phyloP scores from a whole-genome alignment of 2,113 vertebrate genomes.

The Rissa tridactyla region DNA sequence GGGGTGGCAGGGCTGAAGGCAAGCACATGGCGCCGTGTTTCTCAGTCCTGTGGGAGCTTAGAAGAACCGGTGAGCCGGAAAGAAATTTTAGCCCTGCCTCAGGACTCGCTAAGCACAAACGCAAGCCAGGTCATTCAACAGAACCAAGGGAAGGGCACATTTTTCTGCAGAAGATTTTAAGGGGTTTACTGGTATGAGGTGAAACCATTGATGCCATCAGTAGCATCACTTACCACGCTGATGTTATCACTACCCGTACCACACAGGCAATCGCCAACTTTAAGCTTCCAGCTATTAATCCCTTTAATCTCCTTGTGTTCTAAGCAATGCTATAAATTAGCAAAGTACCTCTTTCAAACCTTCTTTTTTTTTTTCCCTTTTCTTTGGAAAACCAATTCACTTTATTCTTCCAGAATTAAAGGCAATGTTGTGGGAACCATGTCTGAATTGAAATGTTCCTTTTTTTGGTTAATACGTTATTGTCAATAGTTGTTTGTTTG shows the following conservation, averaged over 20 bases:
- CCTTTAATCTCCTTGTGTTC: background rate
- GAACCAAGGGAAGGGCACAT: accelerated
- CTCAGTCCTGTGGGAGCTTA: background rate
- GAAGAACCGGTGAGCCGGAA: background rate
- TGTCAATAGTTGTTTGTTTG: background rate
- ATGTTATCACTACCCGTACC: accelerated
- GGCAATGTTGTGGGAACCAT: background rate
- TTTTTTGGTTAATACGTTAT: background rate
- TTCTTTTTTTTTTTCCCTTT: background rate
- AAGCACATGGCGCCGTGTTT: accelerated
- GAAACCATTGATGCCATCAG: background rate
- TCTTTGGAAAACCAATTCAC: background rate
- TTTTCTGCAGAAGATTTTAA: background rate
- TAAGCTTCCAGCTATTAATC: background rate
- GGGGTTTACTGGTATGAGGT: background rate
- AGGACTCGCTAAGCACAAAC: accelerated
- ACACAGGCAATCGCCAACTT: accelerated
- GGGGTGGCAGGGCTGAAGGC: accelerated
- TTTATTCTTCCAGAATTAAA: background rate
- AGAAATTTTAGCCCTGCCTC: background rate
- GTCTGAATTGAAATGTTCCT: background rate
- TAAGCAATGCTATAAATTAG: background rate
- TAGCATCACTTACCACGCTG: background rate
- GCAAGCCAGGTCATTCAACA: background rate
- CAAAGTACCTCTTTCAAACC: background rate